Evolutionary conservation across 2,797 vertebrate species (phyloP), one percentile per base, ranked within the genome.

Genomic region (Myripristis jacobus): DNA sequence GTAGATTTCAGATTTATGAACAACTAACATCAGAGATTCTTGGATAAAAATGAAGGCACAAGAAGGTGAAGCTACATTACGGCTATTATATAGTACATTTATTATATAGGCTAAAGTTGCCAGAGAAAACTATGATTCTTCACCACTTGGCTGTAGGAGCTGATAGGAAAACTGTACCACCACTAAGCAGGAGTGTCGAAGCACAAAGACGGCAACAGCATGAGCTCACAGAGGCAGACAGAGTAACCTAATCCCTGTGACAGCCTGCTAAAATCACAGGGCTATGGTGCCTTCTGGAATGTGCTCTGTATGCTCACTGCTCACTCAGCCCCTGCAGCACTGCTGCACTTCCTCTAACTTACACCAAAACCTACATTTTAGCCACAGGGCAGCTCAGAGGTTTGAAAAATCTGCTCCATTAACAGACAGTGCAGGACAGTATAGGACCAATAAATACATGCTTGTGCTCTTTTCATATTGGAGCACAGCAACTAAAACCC

Each of bases 231-330:
- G 88, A 87, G 88, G 85, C 88, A 90, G 82, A 91, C 87, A 84
- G 87, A 86, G 91, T 92, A 93, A 94, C 91, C 84, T 91, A 92
- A 93, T 92, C 91, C 92, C 84, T 91, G 86, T 89, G 92, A 93
- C 92, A 93, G 91, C 80, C 88, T 90, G 87, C 90, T 92, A 89
- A 92, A 93, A 93, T 92, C 91, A 92, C 91, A 92, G 89, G 81
- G 88, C 88, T 93, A 87, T 73, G 80, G 89, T 88, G 90, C 87
- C 88, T 90, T 88, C 85, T 91, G 92, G 92, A 93, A 93, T 93
- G 93, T 90, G 90, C 87, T 88, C 88, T 72, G 81, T 92, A 66
- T 83, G 87, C 89, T 91, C 66, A 38, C 78, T 86, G 85, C 85
- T 86, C 82, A 77, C 82, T 90, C 87, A 83, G 82, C 80, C 88